phyloP scores from a whole-genome alignment of 2,888 invertebrate genomes.

The Xylota segnis region DNA sequence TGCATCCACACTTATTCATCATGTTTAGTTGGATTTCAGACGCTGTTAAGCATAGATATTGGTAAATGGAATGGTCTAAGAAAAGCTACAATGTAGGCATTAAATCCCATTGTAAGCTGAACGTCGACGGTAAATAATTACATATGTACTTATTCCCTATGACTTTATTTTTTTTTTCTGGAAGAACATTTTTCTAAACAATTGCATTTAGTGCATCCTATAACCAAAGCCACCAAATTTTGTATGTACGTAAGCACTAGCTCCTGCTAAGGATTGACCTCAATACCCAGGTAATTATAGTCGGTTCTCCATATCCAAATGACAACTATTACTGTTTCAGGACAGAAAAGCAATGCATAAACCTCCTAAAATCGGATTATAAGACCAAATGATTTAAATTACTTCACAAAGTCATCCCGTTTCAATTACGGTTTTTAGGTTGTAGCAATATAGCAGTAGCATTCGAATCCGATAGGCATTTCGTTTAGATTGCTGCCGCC shows the following conservation, averaged over 20 bases:
- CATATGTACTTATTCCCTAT: no score
- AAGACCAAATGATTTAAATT: conserved; percentile 38
- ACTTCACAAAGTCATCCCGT: conserved; percentile 32
- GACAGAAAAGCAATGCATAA: conserved; percentile 20
- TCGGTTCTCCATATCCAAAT: conserved; percentile 1
- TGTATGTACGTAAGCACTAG: not conserved
- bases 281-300: conserved; percentile 24
- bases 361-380: conserved; percentile 20
- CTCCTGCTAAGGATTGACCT: not conserved
- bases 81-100: no score
- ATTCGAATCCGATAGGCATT: not conserved
- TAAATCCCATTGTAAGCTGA: no score
- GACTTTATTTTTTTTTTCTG: no score
- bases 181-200: not conserved
- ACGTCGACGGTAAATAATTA: no score
- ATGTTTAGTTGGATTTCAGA: no score
- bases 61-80: no score
- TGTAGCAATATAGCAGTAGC: not conserved
- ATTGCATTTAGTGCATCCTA: not conserved
- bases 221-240: not conserved
- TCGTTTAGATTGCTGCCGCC: not conserved
- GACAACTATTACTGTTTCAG: conserved; percentile 11
- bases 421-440: conserved; percentile 28
- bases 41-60: no score
- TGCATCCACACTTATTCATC: no score